Evolutionary conservation across 1,140 invertebrate species (phyloP), one percentile per base, ranked within the genome.

Genomic region (Metaphire vulgaris): DNA sequence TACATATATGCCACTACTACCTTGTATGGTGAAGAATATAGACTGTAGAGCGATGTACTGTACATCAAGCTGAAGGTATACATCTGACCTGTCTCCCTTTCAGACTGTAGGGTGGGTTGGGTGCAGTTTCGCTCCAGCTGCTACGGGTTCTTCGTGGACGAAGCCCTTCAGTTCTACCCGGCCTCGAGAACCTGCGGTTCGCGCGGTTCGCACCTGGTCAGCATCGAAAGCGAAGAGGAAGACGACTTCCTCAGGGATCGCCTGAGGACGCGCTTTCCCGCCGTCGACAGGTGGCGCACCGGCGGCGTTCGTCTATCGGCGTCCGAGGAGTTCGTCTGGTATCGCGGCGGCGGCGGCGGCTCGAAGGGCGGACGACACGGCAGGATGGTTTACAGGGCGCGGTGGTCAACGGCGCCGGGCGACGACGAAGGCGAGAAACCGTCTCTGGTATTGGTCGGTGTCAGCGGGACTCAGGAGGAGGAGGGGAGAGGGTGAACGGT

Each of bases 141-240:
- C 67, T 84, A 84, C 74, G 80, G 77, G 66, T 83, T 83, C 74
- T 67, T 81, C 30, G 29, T 33, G 12, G 29, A 73, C 1, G 78
- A 75, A 16, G 74, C 75, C 33, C 69, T 75, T 14, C 81, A 82
- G 75, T 83, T 83, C 69, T 76, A 79, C 1, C 81, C 79, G 1
- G 83, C 82, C 0, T 21, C 70, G 1, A 77, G 78, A 34, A 33
- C 79, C 31, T 84, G 83, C 72, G 33, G 77, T n/a, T 34, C 76
- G 0, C 56, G 79, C 30, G 80, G 81, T 30, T 79, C 80, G 12
- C 74, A 79, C 31, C 78, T 84, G 0, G 73, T 83, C 0, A 79
- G 76, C 74, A 80, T 84, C 33, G 78, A 84, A 34, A 79, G 72
- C 65, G 76, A 68, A 34, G 70, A 75, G 21, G 83, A 84, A 72